Percentiles rank a stretch among this genome's conserved stretches.
These are phyloP conservation scores for Mus pahari DNA, from an alignment of 2,113 vertebrate species.

Conservation along the genomic window DNA sequence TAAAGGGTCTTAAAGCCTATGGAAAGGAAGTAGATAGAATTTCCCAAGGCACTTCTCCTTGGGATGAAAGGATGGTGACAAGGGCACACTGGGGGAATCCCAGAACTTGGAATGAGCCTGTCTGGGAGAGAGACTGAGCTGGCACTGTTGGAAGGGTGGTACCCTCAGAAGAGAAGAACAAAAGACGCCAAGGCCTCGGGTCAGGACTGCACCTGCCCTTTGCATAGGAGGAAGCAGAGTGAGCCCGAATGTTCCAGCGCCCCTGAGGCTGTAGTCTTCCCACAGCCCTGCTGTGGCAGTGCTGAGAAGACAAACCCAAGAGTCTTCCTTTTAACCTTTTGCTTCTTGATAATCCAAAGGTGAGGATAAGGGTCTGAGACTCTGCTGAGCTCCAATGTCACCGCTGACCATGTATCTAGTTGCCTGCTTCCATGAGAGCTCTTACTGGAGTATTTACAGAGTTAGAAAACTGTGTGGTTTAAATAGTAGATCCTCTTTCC, in stretches of 20 bases:
- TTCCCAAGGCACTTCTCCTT: neutral
- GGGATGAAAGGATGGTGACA: neutral
- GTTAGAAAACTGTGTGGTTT: conserved; percentile 21
- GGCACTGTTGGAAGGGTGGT: neutral
- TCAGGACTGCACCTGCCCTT: neutral
- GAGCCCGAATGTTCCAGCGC: accelerated
- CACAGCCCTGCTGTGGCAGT: too few relatives aligned
- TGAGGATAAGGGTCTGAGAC: neutral
- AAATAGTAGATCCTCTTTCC: neutral
- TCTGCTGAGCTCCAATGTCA: neutral
- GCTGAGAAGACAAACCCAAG: neutral
- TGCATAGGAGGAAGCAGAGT: neutral
- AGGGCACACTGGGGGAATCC: neutral
- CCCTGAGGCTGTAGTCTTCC: accelerated
- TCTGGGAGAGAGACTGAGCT: neutral
- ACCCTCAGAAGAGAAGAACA: conserved; percentile 15
- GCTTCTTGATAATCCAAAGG: neutral
- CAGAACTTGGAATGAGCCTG: neutral
- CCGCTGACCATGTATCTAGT: neutral
- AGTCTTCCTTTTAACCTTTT: neutral
- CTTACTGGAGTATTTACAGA: neutral
- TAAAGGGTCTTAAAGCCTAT: neutral
- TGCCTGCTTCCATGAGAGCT: neutral
- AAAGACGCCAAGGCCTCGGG: neutral
- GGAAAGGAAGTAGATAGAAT: neutral